phyloP scores from a whole-genome alignment of 2,797 vertebrate genomes.

The Notolepis coatsorum region DNA sequence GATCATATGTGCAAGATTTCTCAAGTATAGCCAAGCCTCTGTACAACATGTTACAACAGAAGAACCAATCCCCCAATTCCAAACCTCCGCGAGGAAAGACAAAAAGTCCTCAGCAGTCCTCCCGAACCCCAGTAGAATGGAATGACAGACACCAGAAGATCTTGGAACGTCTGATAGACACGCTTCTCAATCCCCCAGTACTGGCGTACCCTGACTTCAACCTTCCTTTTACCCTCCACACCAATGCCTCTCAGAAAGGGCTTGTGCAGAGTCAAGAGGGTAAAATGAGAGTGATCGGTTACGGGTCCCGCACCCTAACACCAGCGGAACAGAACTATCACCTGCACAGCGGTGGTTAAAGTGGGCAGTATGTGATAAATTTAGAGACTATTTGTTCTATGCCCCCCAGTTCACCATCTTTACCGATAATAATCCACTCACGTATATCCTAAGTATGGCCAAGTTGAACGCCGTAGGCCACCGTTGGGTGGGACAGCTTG shows the following conservation, averaged over 20 bases:
- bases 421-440: not conserved
- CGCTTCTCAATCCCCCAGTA: conserved; percentile 3
- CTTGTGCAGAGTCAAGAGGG: not conserved
- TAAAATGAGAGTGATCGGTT: conserved; percentile 2
- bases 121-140: not conserved
- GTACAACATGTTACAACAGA: not conserved
- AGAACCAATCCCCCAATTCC: too few relatives aligned
- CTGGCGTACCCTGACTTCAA: conserved; percentile 5
- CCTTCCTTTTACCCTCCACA: not conserved
- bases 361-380: conserved; percentile 7
- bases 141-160: conserved; percentile 6
- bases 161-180: conserved; percentile 1
- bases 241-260: not conserved
- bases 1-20: conserved; percentile 11
- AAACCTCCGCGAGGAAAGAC: not conserved
- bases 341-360: not conserved
- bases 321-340: conserved; percentile 2
- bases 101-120: not conserved
- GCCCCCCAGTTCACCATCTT: not conserved
- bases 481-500: conserved; percentile 18
- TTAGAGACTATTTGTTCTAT: conserved; percentile 10
- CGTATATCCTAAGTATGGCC: not conserved
- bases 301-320: conserved; percentile 1
- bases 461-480: too few relatives aligned
- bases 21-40: not conserved